Evolutionary conservation across 2,113 vertebrate species (phyloP).

Genomic region (Myrmecophaga tridactyla): DNA sequence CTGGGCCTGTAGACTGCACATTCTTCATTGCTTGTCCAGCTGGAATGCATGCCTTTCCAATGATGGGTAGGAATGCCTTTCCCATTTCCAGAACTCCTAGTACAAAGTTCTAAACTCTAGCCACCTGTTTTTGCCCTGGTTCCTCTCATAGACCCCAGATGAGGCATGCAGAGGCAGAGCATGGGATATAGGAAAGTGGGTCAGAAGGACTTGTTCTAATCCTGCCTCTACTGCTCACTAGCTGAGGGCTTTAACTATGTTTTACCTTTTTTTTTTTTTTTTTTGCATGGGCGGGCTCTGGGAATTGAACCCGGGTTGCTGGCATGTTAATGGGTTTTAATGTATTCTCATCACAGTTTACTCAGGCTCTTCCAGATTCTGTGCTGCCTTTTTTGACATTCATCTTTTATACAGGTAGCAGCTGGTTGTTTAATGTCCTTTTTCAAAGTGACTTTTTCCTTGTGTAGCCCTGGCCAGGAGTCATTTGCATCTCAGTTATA

Average conservation of each 20-base stretch:
- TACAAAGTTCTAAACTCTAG: background rate
- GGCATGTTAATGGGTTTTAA: too few relatives aligned
- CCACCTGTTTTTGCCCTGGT: fast-evolving
- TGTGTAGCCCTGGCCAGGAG: background rate
- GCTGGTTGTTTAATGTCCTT: background rate
- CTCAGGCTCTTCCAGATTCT: background rate
- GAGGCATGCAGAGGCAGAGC: background rate
- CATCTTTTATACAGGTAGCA: background rate
- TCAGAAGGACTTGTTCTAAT: background rate
- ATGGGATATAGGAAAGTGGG: fast-evolving
- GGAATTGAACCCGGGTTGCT: too few relatives aligned
- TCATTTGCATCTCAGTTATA: background rate
- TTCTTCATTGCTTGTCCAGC: fast-evolving
- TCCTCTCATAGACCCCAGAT: background rate
- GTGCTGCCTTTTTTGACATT: background rate
- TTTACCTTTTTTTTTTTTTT: too few relatives aligned
- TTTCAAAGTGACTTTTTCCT: background rate
- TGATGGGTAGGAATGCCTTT: background rate
- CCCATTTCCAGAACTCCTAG: background rate
- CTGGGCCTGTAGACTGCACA: background rate
- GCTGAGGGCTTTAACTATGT: background rate
- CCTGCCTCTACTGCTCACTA: background rate
- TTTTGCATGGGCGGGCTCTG: too few relatives aligned
- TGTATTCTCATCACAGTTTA: background rate
- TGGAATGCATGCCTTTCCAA: background rate